phyloP scores from a whole-genome alignment of 2,797 vertebrate genomes.

The Petrocephalus sullivani region DNA sequence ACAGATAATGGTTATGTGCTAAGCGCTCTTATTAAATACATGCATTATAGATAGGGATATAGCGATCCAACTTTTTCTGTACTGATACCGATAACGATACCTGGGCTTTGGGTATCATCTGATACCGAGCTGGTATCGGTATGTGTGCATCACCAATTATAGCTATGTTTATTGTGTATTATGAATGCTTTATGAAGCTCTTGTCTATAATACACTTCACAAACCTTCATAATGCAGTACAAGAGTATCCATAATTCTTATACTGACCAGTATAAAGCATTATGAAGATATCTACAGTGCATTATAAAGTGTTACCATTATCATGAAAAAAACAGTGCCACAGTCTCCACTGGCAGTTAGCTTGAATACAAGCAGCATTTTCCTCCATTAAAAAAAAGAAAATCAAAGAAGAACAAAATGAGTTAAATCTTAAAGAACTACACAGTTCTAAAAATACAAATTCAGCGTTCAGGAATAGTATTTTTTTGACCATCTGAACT shows the following conservation, averaged over 20 bases:
- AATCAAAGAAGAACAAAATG: not conserved
- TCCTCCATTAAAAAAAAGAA: not conserved
- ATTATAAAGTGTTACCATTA: not conserved
- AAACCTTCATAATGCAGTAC: not conserved
- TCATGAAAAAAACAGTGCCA: not conserved
- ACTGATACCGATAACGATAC: no score
- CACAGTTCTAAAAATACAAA: not conserved
- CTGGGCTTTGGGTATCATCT: no score
- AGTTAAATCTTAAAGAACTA: not conserved
- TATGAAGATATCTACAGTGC: not conserved
- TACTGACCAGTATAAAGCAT: not conserved
- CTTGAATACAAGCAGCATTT: not conserved
- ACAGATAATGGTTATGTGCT: slow-evolving; percentile 12
- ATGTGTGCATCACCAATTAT: not conserved
- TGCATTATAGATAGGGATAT: not conserved
- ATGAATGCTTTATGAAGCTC: not conserved
- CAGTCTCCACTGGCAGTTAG: not conserved
- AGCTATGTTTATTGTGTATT: not conserved
- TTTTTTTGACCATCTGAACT: not conserved
- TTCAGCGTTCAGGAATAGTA: not conserved
- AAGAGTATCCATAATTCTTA: not conserved
- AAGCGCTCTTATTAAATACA: slow-evolving; percentile 21
- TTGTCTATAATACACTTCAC: not conserved
- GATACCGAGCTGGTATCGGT: no score
- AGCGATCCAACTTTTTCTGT: no score